These are phyloP conservation scores for Macaria notata DNA, from an alignment of 2,888 invertebrate genomes.

Conservation along the genomic window DNA sequence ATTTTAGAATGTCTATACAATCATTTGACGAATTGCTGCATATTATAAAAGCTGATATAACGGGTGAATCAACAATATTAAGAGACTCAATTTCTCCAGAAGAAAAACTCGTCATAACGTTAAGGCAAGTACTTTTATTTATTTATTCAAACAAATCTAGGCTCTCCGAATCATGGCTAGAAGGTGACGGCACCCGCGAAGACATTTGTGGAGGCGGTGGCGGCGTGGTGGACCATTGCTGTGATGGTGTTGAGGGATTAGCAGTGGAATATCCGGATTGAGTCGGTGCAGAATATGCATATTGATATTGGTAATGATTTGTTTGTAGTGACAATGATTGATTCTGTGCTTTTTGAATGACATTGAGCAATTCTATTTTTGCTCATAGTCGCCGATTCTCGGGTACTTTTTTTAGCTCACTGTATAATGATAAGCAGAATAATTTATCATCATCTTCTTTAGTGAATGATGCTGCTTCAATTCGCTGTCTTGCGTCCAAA, in stretches of 20 bases:
- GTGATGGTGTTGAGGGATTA: not conserved
- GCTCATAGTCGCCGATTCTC: conserved; percentile 1
- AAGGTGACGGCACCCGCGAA: not conserved
- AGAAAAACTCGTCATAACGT: conserved; percentile 37
- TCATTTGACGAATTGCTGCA: conserved; percentile 17
- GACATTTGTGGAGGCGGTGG: not conserved
- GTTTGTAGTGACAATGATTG: not conserved
- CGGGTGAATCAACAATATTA: conserved; percentile 27
- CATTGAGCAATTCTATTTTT: conserved; percentile 2
- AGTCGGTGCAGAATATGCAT: not conserved
- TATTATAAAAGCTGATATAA: conserved; percentile 2
- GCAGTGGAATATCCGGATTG: not conserved
- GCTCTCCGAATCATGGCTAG: not conserved
- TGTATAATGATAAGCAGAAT: conserved; percentile 14
- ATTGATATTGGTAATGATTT: not conserved
- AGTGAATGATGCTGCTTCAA: conserved; percentile 3
- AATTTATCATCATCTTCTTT: conserved; percentile 16
- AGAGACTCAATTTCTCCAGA: conserved; percentile 35
- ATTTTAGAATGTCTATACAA: conserved; percentile 16
- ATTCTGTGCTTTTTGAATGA: not conserved
- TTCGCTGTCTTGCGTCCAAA: not conserved
- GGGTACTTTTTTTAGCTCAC: conserved; percentile 3
- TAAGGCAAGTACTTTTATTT: not conserved
- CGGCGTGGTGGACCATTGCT: not conserved
- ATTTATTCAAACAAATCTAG: not conserved